Conservation (phyloP, 2,797 vertebrate species). For the Peromyscus eremicus region DNA sequence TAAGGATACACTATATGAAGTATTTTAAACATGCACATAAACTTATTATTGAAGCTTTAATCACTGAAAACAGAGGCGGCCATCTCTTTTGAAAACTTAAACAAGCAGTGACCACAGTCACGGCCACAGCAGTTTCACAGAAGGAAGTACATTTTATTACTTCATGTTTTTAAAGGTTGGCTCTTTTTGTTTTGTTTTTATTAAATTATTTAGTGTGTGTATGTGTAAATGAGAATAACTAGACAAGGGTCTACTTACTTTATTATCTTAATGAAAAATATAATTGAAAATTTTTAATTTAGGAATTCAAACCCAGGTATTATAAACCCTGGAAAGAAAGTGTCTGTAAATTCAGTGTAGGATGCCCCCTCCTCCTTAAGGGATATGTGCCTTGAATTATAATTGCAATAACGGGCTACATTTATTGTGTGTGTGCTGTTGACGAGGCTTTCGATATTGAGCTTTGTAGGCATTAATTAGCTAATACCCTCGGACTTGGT, state of each 20-base stretch:
- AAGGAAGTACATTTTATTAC: constrained; percentile 40
- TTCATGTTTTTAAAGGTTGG: neutral
- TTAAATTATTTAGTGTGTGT: neutral
- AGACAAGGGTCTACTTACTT: neutral
- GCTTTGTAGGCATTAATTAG: neutral
- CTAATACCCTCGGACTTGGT: constrained; percentile 26
- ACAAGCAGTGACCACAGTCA: constrained; percentile 41
- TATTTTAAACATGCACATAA: constrained; percentile 37
- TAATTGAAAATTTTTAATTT: constrained; percentile 42
- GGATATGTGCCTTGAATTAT: constrained; percentile 14
- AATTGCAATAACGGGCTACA: constrained; percentile 11
- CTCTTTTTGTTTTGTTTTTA: neutral
- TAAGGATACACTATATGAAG: constrained; percentile 36
- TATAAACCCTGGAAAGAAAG: constrained; percentile 21
- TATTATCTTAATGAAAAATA: constrained; percentile 41
- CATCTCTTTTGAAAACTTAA: constrained; percentile 51
- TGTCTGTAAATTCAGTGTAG: constrained; percentile 45
- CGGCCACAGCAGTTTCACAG: neutral
- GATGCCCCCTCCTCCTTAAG: constrained; percentile 24
- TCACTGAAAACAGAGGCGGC: constrained; percentile 37
- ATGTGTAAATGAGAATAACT: constrained; percentile 34
- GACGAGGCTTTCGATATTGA: neutral
- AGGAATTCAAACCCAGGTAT: constrained; percentile 39
- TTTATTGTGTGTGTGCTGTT: constrained; percentile 8
- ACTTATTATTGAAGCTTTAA: constrained; percentile 43